Conservation (phyloP, 1,140 invertebrate genomes). For the Calephelis nemesis region DNA sequence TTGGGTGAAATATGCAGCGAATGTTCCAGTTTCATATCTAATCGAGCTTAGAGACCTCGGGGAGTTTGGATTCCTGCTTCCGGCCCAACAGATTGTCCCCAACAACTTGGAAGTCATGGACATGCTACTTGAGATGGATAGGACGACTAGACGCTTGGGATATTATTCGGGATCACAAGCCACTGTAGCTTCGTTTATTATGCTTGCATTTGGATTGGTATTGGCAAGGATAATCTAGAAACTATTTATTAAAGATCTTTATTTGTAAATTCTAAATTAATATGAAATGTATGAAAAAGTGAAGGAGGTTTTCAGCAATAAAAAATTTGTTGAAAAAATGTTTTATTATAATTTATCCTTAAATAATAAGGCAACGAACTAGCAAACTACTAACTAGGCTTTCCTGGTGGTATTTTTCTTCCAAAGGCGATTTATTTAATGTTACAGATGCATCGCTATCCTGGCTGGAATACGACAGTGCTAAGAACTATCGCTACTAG, state of each 20-base stretch:
- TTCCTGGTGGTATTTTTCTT: no score
- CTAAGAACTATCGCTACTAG: no score
- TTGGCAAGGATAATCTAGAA: constrained; percentile 12
- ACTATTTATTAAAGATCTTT: background rate
- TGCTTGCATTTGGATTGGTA: constrained; percentile 28
- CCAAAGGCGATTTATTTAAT: no score
- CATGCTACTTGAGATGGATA: constrained; percentile 77
- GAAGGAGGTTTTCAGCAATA: no score
- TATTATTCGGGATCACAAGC: constrained; percentile 33
- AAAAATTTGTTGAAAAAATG: no score
- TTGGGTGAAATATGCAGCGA: constrained; percentile 84
- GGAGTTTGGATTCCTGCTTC: constrained; percentile 87
- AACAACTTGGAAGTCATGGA: constrained; percentile 86
- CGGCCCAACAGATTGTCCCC: constrained; percentile 85
- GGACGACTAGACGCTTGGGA: constrained; percentile 42
- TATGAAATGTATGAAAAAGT: no score
- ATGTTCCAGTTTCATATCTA: constrained; percentile 84
- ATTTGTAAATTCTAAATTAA: no score
- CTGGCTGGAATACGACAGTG: no score
- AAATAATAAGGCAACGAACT: no score
- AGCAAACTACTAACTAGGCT: no score
- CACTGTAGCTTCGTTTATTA: constrained; percentile 29
- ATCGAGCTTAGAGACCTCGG: constrained; percentile 86
- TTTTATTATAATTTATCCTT: background rate
- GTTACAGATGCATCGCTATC: no score